Evolutionary conservation across 2,797 vertebrate genomes (phyloP), one percentile per base, ranked within the genome.

Genomic region (Tachyglossus aculeatus): DNA sequence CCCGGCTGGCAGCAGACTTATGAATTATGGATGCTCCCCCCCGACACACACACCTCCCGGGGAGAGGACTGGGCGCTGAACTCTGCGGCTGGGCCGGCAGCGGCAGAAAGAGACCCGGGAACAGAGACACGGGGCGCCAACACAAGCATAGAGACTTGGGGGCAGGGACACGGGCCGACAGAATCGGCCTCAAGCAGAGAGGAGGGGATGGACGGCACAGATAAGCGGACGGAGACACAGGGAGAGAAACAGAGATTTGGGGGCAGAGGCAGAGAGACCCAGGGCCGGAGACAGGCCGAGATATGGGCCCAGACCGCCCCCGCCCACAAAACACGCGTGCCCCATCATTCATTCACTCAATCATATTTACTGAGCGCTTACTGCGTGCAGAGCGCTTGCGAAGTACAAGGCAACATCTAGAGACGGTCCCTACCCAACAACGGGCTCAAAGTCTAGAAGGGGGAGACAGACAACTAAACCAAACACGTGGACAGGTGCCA

Each of bases 121-220:
- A 80, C 34, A 75, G 61, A 82, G 48, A 68, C 18, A 54, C n/a
- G n/a, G n/a, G 47, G 73, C 48, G 65, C 52, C 19, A 32, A 71
- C 58, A 56, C 41, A 66, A 24, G 57, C 48, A 53, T 53, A 25
- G 51, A 58, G 50, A 64, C 7, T 56, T 32, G 29, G 0, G 0
- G 18, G 51, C n/a, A 65, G 39, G 12, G 34, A 33, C 34, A 39
- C 45, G 64, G 37, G 45, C n/a, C n/a, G n/a, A n/a, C 13, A 21
- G 51, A 52, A 45, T 27, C 27, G 48, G 27, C 64, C 14, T 55
- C 41, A 2, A 67, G 11, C 38, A 52, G 25, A 60, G 53, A 43
- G 4, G 19, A 24, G 62, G 52, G 52, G 53, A 31, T 29, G 29
- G 55, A 38, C 21, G 40, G 33, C 25, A 11, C 55, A 33, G 39